Evolutionary conservation across 2,888 invertebrate species (phyloP), one percentile per base, ranked within the genome.

Genomic region (Eledona agricola): DNA sequence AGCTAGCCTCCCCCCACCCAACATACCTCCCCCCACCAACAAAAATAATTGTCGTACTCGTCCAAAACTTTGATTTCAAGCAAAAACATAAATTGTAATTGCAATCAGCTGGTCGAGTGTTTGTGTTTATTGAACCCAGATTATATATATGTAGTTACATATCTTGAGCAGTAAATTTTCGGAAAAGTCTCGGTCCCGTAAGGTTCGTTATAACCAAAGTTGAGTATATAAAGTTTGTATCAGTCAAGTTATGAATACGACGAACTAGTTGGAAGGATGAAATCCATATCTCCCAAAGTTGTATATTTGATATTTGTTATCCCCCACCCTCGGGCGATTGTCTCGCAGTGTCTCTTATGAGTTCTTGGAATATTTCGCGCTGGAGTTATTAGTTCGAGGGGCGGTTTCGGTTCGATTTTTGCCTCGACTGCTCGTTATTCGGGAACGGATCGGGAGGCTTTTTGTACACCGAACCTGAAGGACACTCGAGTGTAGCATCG

Each of bases 221-320:
- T n/a, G n/a, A n/a, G n/a, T n/a, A 72, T 72, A 72, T 72, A 70
- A 72, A 72, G 71, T 72, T 72, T 72, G 67, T 67, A 67, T 70
- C 70, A 67, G 68, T 65, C 64, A 67, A 72, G 69, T 72, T 71
- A 70, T 67, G 70, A 72, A 70, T 67, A 66, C 67, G 66, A 64
- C 62, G 66, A 67, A 67, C 65, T 67, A 66, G 64, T 66, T 64
- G 63, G 32, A 52, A 60, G 65, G 62, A 65, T 64, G 70, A 65
- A 72, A 72, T 71, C 72, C 69, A 72, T 72, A 72, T 70, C 70
- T 69, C 65, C 66, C 63, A 71, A 53, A 71, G 66, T 71, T 69
- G 68, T 69, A 66, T 70, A 69, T 71, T 71, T 71, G 71, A 70
- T 70, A 71, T 71, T 71, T 69, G 69, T 70, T 65, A 63, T 67